Base-by-base conservation (phyloP, 1,140 invertebrate species). In the Drosophila mojavensis region DNA sequence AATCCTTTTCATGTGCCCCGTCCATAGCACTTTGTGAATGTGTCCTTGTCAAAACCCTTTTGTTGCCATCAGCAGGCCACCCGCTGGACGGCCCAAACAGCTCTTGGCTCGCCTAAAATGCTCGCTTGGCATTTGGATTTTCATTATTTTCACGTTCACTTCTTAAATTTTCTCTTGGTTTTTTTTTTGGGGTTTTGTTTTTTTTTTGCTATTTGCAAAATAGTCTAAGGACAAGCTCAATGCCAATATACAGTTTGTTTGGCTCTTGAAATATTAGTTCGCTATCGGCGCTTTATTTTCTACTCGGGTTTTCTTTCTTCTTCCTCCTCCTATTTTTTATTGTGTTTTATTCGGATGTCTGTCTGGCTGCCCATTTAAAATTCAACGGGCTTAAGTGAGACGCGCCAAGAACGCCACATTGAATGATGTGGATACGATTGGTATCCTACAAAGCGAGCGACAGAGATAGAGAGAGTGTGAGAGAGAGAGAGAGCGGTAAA, bases 221-320 rank as follows among this genome's bases (percentile, higher is more conserved):
- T 71, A 9, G 55, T 68, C 62, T 72, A 67, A 79, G 77, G 61
- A 79, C 79, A 81, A 71, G 71, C 54, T 75, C 71, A 71, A 79
- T 82, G 63, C 66, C 75, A 79, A 79, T 64, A 51, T 63, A 41
- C 60, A 59, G 39, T 69, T 74, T 64, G 47, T 41, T 64, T 66
- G 51, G 55, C 53, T 66, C 55, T 61, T 53, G 24, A 66, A 65
- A 64, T 69, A 47, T 68, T 41, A 66, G 65, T 71, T 65, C 24
- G 47, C 33, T 43, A 60, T 61, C 45, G 33, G 51, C 9, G 1
- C 33, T 66, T 65, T 56, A 47, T 47, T 50, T 39, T 36, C n/a
- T 3, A 11, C 39, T 72, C 61, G 15, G 24, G 39, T 61, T 26
- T 33, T 33, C 33, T 33, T 9, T 58, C 33, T 30, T 30, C 1